Conservation (phyloP, 2,888 invertebrate genomes). For the Perithous albicinctus region DNA sequence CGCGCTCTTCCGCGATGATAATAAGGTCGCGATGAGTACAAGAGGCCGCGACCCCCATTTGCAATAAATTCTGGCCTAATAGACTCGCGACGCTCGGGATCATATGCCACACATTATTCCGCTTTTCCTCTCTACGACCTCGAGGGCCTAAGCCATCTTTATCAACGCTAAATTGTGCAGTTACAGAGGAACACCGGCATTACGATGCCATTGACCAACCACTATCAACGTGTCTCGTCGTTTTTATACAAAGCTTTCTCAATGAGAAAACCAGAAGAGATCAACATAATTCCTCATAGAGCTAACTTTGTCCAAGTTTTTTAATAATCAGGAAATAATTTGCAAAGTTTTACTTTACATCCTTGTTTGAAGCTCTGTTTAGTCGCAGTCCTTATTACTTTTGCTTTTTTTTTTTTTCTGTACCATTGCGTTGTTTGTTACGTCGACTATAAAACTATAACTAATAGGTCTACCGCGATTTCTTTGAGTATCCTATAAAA, state of each 20-base stretch:
- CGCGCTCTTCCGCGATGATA: conserved; percentile 29
- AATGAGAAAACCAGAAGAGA: too few species aligned
- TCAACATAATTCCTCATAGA: too few species aligned
- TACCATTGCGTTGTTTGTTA: too few species aligned
- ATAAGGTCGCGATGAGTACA: conserved; percentile 39
- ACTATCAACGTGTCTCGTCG: conserved; percentile 34
- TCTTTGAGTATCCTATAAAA: not conserved
- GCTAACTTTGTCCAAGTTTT: not conserved
- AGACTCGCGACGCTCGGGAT: conserved; percentile 2
- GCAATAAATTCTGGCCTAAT: conserved; percentile 59
- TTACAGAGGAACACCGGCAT: conserved; percentile 23
- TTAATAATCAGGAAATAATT: too few species aligned
- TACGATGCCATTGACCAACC: conserved; percentile 38
- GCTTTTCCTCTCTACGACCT: conserved; percentile 35
- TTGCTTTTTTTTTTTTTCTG: too few species aligned
- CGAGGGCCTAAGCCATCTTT: conserved; percentile 27
- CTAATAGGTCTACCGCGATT: not conserved
- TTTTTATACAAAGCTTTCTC: too few species aligned
- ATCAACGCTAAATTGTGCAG: conserved; percentile 1
- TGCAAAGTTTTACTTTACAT: too few species aligned
- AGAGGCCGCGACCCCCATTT: conserved; percentile 55
- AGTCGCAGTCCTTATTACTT: too few species aligned
- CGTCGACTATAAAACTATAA: too few species aligned
- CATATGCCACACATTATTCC: conserved; percentile 40
- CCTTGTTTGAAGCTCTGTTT: too few species aligned